Base-by-base conservation (phyloP, 64 coral and sea anemone species). In the Orbicella faveolata region DNA sequence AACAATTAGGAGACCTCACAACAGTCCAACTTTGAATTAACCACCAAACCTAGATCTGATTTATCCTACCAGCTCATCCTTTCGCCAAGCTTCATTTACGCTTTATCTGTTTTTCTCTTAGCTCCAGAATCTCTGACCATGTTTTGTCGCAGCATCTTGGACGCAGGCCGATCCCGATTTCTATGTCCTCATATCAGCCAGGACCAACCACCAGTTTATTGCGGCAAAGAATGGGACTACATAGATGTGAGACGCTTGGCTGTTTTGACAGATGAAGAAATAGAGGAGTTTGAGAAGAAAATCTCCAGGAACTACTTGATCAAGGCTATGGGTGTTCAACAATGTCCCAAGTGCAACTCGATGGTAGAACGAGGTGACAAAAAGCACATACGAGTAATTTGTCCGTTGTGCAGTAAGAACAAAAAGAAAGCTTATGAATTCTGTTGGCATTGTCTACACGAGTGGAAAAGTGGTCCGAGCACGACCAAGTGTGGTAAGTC, bases 111-210 rank as follows among this genome's bases (percentile, higher is more conserved):
- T 89, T 39, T 82, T 20, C 33, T 30, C 34, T 41, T 35, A 98
- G 95, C 83, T 91, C 95, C 95, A 30, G 92, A 89, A 78, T 98
- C 95, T 11, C 52, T 98, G 89, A 98, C 95, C 16, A 26, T 78
- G 3, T 98, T 91, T 57, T 98, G 95, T 39, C 95, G 95, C 53
- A 98, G 92, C 76, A 63, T 98, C 18, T 65, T 98, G 53, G 89
- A 78, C 52, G 85, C 84, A 16, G 89, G 95, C 1, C 65, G 83
- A 73, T 87, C 86, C 20, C 84, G 84, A 0, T 94, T 98, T 87
- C 36, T 94, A 0, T 98, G 95, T 53, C 95, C 95, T 0, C 92
- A 98, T 73, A 83, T 91, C 17, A 90, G 95, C 77, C 84, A 79
- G 26, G 88, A 93, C 21, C 63, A 63, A 0, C 70, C 92, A 0